phyloP scores from a whole-genome alignment of 2,888 invertebrate genomes.

The Tanytarsus gracilentus region DNA sequence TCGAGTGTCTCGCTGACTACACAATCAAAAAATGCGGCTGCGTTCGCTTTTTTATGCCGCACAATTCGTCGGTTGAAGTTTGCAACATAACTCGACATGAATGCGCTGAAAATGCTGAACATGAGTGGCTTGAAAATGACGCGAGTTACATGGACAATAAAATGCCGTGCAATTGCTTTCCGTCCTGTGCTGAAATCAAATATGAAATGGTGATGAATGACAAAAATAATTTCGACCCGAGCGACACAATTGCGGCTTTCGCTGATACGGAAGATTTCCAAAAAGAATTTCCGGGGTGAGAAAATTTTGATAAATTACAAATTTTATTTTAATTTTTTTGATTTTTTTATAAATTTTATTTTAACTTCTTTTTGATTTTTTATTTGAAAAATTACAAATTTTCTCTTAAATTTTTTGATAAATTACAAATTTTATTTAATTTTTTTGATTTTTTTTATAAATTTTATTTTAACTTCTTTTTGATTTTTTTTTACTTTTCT shows the following conservation, averaged over 20 bases:
- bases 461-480: background rate
- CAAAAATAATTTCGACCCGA: no score
- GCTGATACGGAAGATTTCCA: background rate
- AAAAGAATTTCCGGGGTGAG: background rate
- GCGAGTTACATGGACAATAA: background rate
- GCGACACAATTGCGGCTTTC: no score
- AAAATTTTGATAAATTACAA: background rate
- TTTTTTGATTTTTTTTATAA: background rate
- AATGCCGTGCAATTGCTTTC: conserved; percentile 5
- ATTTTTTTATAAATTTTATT: no score
- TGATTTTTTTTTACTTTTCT: no score
- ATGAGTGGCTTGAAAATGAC: conserved; percentile 2
- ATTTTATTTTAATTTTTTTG: background rate
- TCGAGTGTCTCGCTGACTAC: background rate
- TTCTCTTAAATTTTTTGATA: no score
- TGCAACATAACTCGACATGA: background rate
- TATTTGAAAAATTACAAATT: no score
- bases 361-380: no score
- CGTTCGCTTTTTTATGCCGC: background rate
- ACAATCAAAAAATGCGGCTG: background rate
- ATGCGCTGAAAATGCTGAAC: background rate
- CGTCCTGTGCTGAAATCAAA: background rate
- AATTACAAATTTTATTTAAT: no score
- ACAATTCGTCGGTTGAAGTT: background rate
- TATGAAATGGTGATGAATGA: background rate